phyloP scores from a whole-genome alignment of 2,888 invertebrate genomes.

The Sceliomorpha sp. region DNA sequence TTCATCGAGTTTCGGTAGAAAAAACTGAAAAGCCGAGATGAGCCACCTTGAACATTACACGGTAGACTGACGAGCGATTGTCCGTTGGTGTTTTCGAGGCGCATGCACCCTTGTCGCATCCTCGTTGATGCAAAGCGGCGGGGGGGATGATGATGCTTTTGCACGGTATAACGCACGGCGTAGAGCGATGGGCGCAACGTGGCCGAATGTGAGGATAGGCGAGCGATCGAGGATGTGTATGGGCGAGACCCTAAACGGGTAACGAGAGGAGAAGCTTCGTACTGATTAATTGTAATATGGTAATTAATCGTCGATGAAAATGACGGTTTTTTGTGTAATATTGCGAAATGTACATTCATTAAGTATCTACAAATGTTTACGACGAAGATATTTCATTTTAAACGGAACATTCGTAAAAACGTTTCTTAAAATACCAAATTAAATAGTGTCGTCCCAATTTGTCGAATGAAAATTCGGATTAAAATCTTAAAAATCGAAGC shows the following conservation, averaged over 20 bases:
- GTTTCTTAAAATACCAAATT: no score
- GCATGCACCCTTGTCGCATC: slow-evolving; percentile 40
- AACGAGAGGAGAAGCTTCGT: slow-evolving; percentile 57
- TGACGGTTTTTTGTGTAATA: no score
- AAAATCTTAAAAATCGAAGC: no score
- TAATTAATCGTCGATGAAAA: no score
- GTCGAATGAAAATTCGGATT: no score
- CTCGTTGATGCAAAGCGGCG: slow-evolving; percentile 28
- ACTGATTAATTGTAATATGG: no score
- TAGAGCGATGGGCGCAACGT: slow-evolving; percentile 43
- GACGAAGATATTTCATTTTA: no score
- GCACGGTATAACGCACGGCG: slow-evolving; percentile 22
- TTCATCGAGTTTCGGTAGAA: background rate
- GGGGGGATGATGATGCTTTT: slow-evolving; percentile 21
- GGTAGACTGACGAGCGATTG: slow-evolving; percentile 35
- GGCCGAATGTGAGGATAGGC: slow-evolving; percentile 47
- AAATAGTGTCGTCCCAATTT: no score
- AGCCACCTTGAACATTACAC: slow-evolving; percentile 19
- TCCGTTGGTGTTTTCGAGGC: slow-evolving; percentile 25
- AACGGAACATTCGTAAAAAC: no score
- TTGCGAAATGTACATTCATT: no score
- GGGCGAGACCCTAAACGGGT: slow-evolving; percentile 22
- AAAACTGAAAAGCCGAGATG: slow-evolving; percentile 1
- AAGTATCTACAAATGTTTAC: no score
- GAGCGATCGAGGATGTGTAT: slow-evolving; percentile 45